A percentile compares a stretch with the other conserved stretches of the same genome.
phyloP scores from a whole-genome alignment of 1,140 invertebrate genomes.

The Scaptomyza montana region DNA sequence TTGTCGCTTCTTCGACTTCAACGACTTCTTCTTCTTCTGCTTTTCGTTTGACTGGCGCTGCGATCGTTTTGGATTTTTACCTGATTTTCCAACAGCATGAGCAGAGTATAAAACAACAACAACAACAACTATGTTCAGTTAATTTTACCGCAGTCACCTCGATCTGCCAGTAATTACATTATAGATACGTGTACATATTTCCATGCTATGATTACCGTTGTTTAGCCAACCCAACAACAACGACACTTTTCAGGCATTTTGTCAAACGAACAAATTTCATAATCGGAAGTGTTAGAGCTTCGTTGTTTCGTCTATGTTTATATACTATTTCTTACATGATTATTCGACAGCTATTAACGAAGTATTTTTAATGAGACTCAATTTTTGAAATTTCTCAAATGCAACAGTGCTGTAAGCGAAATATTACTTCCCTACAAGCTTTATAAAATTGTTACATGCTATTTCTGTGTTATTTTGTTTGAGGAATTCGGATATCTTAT shows the following conservation, averaged over 20 bases:
- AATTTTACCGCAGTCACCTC: slow-evolving; percentile 66
- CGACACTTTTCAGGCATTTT: slow-evolving; percentile 54
- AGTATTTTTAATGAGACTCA: slow-evolving; percentile 72
- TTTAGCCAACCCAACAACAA: slow-evolving; percentile 23
- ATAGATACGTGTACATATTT: slow-evolving; percentile 70
- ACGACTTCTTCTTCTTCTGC: background rate
- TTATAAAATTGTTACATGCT: slow-evolving; percentile 6
- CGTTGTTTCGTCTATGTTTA: slow-evolving; percentile 2
- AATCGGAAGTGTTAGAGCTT: slow-evolving; percentile 73
- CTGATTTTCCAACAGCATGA: slow-evolving; percentile 50
- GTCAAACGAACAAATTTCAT: slow-evolving; percentile 72
- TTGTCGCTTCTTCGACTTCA: background rate
- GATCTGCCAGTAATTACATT: slow-evolving; percentile 76
- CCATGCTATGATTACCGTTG: slow-evolving; percentile 72
- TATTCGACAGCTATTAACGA: slow-evolving; percentile 55
- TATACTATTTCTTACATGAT: background rate
- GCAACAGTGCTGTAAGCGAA: slow-evolving; percentile 55
- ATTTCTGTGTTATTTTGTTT: background rate
- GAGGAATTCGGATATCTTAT: background rate
- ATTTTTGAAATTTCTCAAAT: slow-evolving; percentile 81
- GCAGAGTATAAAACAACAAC: background rate
- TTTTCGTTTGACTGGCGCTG: slow-evolving; percentile 23
- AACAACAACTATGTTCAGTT: slow-evolving; percentile 58
- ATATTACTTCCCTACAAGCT: slow-evolving; percentile 41
- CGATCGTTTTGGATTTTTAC: slow-evolving; percentile 64